These are phyloP conservation scores for Abrostola triplasia DNA, from an alignment of 2,888 invertebrate genomes.

Conservation along the genomic window DNA sequence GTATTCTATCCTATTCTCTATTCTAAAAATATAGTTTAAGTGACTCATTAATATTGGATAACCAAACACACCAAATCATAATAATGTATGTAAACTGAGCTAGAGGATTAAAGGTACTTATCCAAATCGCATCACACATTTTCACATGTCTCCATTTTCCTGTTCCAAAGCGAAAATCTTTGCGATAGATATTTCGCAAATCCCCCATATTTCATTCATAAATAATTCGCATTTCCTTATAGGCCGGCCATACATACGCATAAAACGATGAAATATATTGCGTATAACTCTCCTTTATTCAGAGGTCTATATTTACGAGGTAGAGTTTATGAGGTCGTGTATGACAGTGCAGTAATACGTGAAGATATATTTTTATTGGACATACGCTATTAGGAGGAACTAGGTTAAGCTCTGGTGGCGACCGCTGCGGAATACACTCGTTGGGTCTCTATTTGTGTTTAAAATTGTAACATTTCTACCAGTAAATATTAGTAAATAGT, in stretches of 20 bases:
- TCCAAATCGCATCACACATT: too few relatives aligned
- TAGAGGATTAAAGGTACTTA: too few relatives aligned
- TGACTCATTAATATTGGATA: too few relatives aligned
- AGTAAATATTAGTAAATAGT: too few relatives aligned
- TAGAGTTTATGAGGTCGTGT: conserved; percentile 33
- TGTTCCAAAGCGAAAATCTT: neutral
- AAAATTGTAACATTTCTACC: neutral
- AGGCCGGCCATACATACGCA: conserved; percentile 17
- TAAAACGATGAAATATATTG: conserved; percentile 41
- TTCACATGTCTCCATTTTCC: conserved; percentile 3
- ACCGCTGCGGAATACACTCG: neutral
- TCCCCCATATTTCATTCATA: conserved; percentile 31
- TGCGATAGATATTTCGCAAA: conserved; percentile 4
- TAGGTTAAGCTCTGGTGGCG: neutral
- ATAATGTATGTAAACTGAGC: too few relatives aligned
- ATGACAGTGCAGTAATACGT: conserved; percentile 42
- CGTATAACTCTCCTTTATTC: conserved; percentile 41
- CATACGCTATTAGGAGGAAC: conserved; percentile 15
- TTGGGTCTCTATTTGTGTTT: neutral
- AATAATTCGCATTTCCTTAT: conserved; percentile 41
- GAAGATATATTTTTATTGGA: conserved; percentile 41
- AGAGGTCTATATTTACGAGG: conserved; percentile 39
- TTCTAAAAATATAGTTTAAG: too few relatives aligned
- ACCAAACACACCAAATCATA: too few relatives aligned
- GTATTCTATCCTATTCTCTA: too few relatives aligned